These are phyloP conservation scores for Entelurus aequoreus DNA, from an alignment of 2,113 vertebrate genomes.

Conservation along the genomic window DNA sequence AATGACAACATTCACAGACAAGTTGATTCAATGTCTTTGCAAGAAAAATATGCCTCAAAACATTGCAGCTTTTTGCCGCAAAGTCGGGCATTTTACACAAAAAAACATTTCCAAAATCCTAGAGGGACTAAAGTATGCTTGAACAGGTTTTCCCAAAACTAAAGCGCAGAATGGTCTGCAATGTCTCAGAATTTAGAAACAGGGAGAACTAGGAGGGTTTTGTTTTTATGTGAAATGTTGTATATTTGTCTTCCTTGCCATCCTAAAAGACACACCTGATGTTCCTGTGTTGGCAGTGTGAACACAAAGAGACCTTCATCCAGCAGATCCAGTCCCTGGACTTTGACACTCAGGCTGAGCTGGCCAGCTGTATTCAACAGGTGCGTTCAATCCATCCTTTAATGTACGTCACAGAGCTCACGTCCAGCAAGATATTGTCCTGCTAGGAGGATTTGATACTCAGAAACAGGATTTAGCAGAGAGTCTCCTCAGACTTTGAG, in stretches of 20 bases:
- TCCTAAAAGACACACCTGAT: slow-evolving; percentile 2
- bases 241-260: neutral
- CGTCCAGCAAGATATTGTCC: slow-evolving; percentile 5
- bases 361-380: slow-evolving; percentile 83
- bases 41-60: too few species aligned
- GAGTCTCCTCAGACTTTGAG: slow-evolving; percentile 12
- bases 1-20: too few species aligned
- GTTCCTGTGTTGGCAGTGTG: slow-evolving; percentile 71
- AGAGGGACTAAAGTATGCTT: too few species aligned
- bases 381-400: slow-evolving; percentile 51
- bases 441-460: slow-evolving; percentile 13
- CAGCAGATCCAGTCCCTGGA: slow-evolving; percentile 81
- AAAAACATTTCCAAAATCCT: too few species aligned
- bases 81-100: too few species aligned
- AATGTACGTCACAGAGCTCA: slow-evolving; percentile 3
- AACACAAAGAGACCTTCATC: slow-evolving; percentile 81
- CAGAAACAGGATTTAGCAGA: slow-evolving; percentile 30
- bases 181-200: too few species aligned
- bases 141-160: too few species aligned
- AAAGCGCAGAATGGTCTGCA: too few species aligned
- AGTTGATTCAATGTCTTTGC: too few species aligned
- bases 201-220: too few species aligned
- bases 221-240: too few species aligned
- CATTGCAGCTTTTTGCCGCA: too few species aligned
- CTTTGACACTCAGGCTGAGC: slow-evolving; percentile 76